Evolutionary conservation across 30 jellyfish, hydroid and myxozoan genomes (phyloP).

Genomic region (Hydractinia symbiolongicarpus): DNA sequence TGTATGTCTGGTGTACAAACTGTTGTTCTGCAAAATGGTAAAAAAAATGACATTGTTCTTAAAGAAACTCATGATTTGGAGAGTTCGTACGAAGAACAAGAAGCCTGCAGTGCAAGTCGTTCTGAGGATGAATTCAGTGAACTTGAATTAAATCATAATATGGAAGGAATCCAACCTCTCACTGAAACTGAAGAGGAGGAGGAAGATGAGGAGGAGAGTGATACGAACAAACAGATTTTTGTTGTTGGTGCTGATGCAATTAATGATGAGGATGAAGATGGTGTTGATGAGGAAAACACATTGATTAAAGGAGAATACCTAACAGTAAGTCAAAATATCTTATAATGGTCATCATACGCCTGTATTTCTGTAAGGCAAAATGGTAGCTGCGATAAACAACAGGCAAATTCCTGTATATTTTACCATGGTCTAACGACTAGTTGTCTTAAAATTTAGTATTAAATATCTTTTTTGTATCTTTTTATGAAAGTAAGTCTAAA

Average conservation of each 20-base stretch:
- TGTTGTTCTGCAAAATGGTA: background rate
- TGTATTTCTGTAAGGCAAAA: too few relatives aligned
- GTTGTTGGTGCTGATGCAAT: background rate
- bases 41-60: background rate
- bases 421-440: too few relatives aligned
- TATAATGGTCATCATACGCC: too few relatives aligned
- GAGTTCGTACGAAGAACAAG: background rate
- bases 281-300: background rate
- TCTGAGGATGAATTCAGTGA: conserved; percentile 9
- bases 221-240: background rate
- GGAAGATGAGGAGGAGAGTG: background rate
- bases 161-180: conserved; percentile 16
- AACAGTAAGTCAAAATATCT: too few relatives aligned
- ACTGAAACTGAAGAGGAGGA: background rate
- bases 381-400: too few relatives aligned
- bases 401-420: too few relatives aligned
- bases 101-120: background rate
- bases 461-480: too few relatives aligned
- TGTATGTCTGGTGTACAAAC: conserved; percentile 1
- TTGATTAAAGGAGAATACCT: too few relatives aligned
- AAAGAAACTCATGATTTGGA: background rate
- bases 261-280: background rate
- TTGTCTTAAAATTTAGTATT: too few relatives aligned
- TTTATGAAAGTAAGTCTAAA: too few relatives aligned
- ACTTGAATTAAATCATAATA: background rate